Conservation (phyloP, 2,797 vertebrate genomes). For the Melopsittacus undulatus region DNA sequence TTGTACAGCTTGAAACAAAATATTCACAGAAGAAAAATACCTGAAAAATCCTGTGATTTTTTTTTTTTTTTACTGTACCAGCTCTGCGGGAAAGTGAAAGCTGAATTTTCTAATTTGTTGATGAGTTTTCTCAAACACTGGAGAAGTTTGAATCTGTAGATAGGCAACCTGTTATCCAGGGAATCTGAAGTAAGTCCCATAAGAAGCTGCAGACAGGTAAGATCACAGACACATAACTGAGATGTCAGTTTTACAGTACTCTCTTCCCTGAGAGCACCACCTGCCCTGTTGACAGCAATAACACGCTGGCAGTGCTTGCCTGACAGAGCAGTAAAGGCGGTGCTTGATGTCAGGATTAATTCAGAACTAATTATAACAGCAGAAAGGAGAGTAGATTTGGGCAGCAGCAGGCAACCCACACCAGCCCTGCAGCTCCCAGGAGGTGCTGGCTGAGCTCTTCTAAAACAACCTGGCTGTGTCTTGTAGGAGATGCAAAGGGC, state of each 20-base stretch:
- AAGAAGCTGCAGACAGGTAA: neutral
- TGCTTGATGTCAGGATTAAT: neutral
- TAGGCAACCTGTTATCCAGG: neutral
- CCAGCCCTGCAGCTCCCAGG: neutral
- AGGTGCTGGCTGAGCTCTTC: neutral
- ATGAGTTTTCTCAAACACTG: neutral
- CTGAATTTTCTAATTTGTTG: rapidly evolving
- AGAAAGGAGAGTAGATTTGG: neutral
- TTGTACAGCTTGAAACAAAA: neutral
- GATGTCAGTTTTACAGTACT: neutral
- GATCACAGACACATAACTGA: rapidly evolving
- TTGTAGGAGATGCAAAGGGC: neutral
- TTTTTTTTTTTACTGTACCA: neutral
- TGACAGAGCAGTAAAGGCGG: neutral
- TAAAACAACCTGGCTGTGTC: neutral
- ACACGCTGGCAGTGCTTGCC: neutral
- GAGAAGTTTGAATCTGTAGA: neutral
- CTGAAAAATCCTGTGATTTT: neutral
- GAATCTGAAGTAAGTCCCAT: neutral
- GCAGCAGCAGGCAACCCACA: neutral
- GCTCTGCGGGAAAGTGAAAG: neutral
- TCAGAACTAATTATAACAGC: neutral
- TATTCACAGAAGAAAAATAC: neutral
- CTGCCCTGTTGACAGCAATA: neutral
- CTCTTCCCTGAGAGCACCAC: neutral